Percentiles rank a stretch among this genome's conserved stretches.
Evolutionary conservation across 2,113 vertebrate species (phyloP).

Genomic region (Oreochromis aureus): DNA sequence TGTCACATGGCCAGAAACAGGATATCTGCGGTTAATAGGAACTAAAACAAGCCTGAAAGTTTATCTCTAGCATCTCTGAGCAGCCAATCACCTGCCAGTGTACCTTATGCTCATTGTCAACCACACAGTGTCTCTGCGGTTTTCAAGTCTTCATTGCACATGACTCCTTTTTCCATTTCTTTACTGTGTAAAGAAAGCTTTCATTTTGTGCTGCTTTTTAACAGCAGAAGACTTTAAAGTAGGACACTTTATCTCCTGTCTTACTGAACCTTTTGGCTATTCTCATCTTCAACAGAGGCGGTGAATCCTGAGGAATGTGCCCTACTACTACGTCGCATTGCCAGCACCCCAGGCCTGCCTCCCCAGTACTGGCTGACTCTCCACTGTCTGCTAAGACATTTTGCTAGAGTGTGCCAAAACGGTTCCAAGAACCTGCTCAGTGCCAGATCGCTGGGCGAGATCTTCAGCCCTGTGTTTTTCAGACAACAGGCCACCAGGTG

Average conservation of each 20-base stretch:
- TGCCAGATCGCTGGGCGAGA: conserved; percentile 83
- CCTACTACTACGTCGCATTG: conserved; percentile 82
- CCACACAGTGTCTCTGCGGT: conserved; percentile 48
- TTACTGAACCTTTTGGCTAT: neutral
- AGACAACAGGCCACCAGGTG: conserved; percentile 83
- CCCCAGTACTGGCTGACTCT: conserved; percentile 93
- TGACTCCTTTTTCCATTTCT: conserved; percentile 44
- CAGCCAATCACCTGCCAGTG: conserved; percentile 66
- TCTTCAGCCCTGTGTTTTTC: conserved; percentile 91
- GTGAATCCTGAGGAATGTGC: conserved; percentile 83
- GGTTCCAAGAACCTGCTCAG: conserved; percentile 84
- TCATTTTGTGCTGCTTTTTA: neutral
- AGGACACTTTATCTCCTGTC: neutral
- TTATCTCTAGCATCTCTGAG: conserved; percentile 59
- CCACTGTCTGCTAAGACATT: conserved; percentile 90
- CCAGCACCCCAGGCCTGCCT: conserved; percentile 81
- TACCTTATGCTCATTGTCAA: conserved; percentile 61
- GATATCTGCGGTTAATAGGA: conserved; percentile 80
- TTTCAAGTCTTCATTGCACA: conserved; percentile 34
- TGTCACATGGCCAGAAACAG: conserved; percentile 77
- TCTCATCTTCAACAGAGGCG: conserved; percentile 73
- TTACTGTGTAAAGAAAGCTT: neutral
- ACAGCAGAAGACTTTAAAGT: neutral
- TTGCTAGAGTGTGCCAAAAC: conserved; percentile 83
- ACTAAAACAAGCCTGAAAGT: conserved; percentile 63